Base-by-base conservation (phyloP, 1,140 invertebrate species). In the Homarus americanus region DNA sequence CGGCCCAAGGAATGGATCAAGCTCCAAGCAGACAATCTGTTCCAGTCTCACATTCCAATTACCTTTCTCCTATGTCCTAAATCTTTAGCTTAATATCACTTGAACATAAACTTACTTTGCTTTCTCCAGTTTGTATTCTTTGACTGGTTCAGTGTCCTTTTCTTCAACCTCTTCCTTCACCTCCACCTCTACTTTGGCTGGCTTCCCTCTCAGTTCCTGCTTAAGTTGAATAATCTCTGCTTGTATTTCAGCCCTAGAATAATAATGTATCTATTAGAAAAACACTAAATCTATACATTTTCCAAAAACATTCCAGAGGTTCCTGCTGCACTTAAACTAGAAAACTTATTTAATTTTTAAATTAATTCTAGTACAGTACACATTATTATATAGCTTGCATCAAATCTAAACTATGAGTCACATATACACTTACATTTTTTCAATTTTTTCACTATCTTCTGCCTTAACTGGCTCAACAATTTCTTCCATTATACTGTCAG, bases 191-290 rank as follows among this genome's bases (percentile, higher is more conserved):
- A 63, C 4, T 53, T 80, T 72, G 2, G 63, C 24, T 17, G n/a
- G 28, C 28, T 80, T 82, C 9, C 86, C 86, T 84, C 72, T 92
- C 44, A 44, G 72, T 85, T 91, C 93, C 93, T 84, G 53, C 53
- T 92, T 92, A 0, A 88, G 66, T 72, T 90, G 49, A 15, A 89
- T 88, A 17, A 85, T 80, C 75, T 90, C 92, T 34, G 87, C 85
- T 69, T 87, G 72, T 20, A 89, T 86, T 40, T 79, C 87, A 49
- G 83, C 84, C 83, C 91, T 91, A 72, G 20, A 86, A 44, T 24
- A 86, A 63, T 34, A 80, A 76, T 20, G 53, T 10, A 24, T 10
- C 53, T 10, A 5, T 17, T 24, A 63, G 53, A 63, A 63, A 63
- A 10, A 63, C 7, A 24, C 53, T 10, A 2, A 63, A 63, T 2